Conservation (phyloP, 2,113 vertebrate species). For the Oplegnathus fasciatus region DNA sequence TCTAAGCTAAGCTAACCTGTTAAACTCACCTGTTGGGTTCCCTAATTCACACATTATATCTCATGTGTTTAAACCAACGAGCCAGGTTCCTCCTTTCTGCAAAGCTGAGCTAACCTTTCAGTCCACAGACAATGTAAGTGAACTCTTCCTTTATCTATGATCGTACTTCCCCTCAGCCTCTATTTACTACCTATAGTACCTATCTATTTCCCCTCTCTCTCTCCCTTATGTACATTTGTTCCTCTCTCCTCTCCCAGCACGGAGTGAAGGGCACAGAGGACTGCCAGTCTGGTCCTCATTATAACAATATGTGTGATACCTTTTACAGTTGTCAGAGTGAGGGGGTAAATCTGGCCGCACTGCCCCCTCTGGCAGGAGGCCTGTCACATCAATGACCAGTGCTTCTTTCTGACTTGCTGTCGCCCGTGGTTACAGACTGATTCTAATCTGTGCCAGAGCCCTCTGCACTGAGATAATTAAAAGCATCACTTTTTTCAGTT, state of each 20-base stretch:
- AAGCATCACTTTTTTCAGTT: constrained; percentile 67
- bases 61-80: background rate
- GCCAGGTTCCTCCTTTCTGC: background rate
- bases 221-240: background rate
- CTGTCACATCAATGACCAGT: constrained; percentile 82
- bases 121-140: background rate
- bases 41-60: no score
- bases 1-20: background rate
- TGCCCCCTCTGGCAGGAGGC: constrained; percentile 72
- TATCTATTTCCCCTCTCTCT: background rate
- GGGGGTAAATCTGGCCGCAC: constrained; percentile 76
- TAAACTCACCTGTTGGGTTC: no score
- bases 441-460: constrained; percentile 71
- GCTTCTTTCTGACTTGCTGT: constrained; percentile 76
- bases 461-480: constrained; percentile 75
- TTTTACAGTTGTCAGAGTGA: constrained; percentile 83
- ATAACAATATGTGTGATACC: constrained; percentile 85
- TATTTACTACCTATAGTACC: constrained; percentile 1
- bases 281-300: constrained; percentile 79
- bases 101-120: background rate
- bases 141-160: no score
- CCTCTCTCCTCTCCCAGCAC: constrained; percentile 33
- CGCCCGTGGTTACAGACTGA: constrained; percentile 78
- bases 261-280: constrained; percentile 72
- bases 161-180: constrained; percentile 18